phyloP scores from a whole-genome alignment of 2,888 invertebrate genomes.

The Tinea semifulvella region DNA sequence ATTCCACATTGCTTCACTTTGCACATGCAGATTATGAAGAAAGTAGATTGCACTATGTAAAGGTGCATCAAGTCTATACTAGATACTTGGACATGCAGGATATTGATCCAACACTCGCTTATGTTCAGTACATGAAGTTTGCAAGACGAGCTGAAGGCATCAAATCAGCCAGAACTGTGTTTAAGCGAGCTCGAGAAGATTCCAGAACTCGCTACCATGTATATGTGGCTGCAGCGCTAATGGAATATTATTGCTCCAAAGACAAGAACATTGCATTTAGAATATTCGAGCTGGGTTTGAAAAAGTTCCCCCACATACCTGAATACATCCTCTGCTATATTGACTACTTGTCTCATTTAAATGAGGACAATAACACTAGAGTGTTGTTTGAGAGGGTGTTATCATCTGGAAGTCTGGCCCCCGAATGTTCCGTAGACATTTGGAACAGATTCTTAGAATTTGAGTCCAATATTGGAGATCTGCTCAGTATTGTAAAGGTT shows the following conservation, averaged over 20 bases:
- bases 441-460: conserved; percentile 99
- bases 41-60: conserved; percentile 93
- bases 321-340: conserved; percentile 97
- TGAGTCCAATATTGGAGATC: conserved; percentile 97
- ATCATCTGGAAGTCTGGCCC: conserved; percentile 89
- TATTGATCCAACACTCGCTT: conserved; percentile 96
- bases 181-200: conserved; percentile 95
- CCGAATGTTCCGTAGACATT: conserved; percentile 95
- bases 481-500: conserved; percentile 97
- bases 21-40: conserved; percentile 99
- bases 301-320: conserved; percentile 94
- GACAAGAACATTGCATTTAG: conserved; percentile 96
- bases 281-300: conserved; percentile 96
- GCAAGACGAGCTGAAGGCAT: conserved; percentile 97
- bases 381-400: conserved; percentile 98
- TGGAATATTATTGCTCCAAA: conserved; percentile 99
- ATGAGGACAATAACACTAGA: conserved; percentile 99
- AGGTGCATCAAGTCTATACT: conserved; percentile 93
- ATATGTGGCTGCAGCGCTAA: conserved; percentile 95
- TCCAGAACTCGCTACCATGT: conserved; percentile 86
- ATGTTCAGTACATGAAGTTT: conserved; percentile 99
- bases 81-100: conserved; percentile 88
- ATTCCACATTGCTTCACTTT: conserved; percentile 94
- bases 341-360: conserved; percentile 96
- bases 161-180: conserved; percentile 93